Conservation (phyloP, 1,140 invertebrate genomes). For the Daktulosphaira vitifoliae region DNA sequence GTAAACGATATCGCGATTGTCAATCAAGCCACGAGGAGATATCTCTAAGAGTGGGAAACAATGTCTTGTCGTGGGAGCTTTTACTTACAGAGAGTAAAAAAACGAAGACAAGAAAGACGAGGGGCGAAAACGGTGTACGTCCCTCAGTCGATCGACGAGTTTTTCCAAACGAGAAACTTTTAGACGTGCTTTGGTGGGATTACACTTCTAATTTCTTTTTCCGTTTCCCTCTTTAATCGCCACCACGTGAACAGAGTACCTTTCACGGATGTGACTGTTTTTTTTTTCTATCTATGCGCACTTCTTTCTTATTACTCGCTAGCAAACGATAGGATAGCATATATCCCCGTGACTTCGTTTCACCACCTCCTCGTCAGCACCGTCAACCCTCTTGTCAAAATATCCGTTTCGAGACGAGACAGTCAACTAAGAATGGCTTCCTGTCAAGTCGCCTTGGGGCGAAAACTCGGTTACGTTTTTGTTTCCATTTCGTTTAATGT, state of each 20-base stretch:
- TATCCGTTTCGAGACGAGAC: constrained; percentile 1
- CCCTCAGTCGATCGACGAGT: constrained; percentile 15
- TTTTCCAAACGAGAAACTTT: constrained; percentile 12
- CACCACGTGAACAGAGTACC: neutral
- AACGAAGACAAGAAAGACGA: constrained; percentile 8
- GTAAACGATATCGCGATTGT: constrained; percentile 22
- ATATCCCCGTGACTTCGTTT: no score
- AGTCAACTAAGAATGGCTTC: neutral
- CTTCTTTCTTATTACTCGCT: neutral
- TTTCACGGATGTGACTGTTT: neutral
- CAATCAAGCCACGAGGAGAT: constrained; percentile 19
- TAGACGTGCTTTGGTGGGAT: neutral
- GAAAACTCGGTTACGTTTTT: neutral
- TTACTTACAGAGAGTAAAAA: neutral
- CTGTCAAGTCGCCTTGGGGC: neutral
- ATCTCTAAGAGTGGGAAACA: constrained; percentile 32
- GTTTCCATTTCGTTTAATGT: constrained; percentile 23
- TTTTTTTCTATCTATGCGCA: no score
- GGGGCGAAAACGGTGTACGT: no score
- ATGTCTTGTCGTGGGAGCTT: neutral
- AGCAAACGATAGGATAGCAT: neutral
- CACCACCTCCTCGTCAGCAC: no score
- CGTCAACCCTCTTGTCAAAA: neutral
- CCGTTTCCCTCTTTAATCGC: constrained; percentile 26
- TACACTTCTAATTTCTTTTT: constrained; percentile 29